Evolutionary conservation across 2,797 vertebrate genomes (phyloP).

Genomic region (Chelonia mydas): DNA sequence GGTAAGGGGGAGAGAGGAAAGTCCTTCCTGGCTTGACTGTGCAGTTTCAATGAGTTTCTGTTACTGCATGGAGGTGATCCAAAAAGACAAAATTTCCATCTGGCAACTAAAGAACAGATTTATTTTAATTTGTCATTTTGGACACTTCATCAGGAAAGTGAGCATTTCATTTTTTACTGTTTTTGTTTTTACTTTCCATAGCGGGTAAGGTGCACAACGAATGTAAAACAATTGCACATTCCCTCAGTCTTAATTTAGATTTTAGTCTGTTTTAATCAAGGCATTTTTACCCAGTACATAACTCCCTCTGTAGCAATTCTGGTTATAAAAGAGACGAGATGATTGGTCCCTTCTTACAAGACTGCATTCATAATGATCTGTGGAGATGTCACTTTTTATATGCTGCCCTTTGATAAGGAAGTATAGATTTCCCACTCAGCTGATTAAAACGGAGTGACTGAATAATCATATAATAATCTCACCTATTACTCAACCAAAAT

Average conservation of each 20-base stretch:
- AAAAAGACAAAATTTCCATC: not conserved
- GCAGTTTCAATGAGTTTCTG: not conserved
- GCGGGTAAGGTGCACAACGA: not conserved
- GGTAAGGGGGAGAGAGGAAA: not conserved
- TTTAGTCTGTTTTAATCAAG: conserved; percentile 57
- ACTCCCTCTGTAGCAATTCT: conserved; percentile 13
- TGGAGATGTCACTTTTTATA: conserved; percentile 29
- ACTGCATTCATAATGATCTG: conserved; percentile 40
- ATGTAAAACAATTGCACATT: not conserved
- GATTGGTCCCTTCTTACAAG: conserved; percentile 45
- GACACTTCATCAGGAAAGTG: not conserved
- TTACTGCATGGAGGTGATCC: not conserved
- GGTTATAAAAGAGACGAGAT: conserved; percentile 6
- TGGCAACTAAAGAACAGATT: not conserved
- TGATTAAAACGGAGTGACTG: conserved; percentile 55
- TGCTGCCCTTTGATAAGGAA: conserved; percentile 56
- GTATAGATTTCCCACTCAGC: conserved; percentile 40
- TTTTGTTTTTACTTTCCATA: not conserved
- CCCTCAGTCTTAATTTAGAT: conserved; percentile 21
- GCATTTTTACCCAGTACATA: conserved; percentile 31
- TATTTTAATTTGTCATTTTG: conserved; percentile 32
- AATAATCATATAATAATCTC: conserved; percentile 47
- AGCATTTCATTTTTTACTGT: not conserved
- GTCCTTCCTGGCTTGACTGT: not conserved
- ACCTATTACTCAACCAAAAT: conserved; percentile 39